Percentiles rank a stretch among this genome's conserved stretches.
Evolutionary conservation across 2,888 invertebrate species (phyloP).

Genomic region (Neelides folsomi): DNA sequence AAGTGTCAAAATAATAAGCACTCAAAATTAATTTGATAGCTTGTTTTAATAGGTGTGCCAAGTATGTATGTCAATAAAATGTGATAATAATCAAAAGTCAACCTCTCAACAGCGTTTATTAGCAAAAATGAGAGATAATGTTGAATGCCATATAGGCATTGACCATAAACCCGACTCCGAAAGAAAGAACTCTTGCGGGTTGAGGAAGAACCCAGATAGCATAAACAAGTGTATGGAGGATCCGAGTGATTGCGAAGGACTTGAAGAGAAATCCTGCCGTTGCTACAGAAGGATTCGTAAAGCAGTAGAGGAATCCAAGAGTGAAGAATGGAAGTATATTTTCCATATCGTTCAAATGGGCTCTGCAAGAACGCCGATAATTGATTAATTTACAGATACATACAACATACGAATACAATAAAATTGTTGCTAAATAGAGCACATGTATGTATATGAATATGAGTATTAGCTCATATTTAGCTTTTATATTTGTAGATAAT

Average conservation of each 20-base stretch:
- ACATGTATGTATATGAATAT: too few species aligned
- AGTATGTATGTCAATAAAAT: too few species aligned
- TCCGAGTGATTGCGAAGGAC: conserved; percentile 44
- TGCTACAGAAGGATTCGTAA: conserved; percentile 44
- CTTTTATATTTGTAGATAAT: too few species aligned
- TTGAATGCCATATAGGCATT: conserved; percentile 42
- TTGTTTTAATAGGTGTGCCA: too few species aligned
- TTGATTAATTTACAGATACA: background rate
- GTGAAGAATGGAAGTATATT: conserved; percentile 54
- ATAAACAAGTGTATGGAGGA: conserved; percentile 52
- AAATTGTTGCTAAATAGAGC: too few species aligned
- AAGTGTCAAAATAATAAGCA: too few species aligned
- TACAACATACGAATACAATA: background rate
- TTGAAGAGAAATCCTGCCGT: conserved; percentile 46
- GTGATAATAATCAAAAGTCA: too few species aligned
- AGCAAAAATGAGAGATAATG: conserved; percentile 8
- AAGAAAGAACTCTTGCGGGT: conserved; percentile 43
- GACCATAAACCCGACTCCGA: conserved; percentile 38
- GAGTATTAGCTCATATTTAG: too few species aligned
- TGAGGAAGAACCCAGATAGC: conserved; percentile 49
- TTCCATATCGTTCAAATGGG: conserved; percentile 58
- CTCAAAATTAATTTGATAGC: too few species aligned
- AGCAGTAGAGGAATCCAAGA: conserved; percentile 47
- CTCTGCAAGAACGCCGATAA: conserved; percentile 40
- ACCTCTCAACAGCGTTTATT: background rate